Base-by-base conservation (phyloP, 2,888 invertebrate species). In the Ectemnius continuus region DNA sequence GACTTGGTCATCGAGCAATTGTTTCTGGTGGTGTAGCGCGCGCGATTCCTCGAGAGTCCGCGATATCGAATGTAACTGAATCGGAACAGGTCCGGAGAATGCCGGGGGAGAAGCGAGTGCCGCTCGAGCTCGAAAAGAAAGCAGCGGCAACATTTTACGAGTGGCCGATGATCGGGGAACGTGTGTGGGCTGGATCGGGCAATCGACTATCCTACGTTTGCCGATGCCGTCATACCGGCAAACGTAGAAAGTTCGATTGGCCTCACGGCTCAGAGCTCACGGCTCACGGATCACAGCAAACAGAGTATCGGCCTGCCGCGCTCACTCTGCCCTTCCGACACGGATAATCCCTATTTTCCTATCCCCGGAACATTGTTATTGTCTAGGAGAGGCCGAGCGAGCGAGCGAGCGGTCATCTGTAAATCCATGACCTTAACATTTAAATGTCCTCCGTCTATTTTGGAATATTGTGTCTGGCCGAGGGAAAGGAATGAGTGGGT, bases 161-260 rank as follows among this genome's bases (percentile, higher is more conserved):
- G 46, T 20, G 16, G 0, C 14, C 48, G 65, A 75, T 61, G 59
- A 71, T 66, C 16, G 47, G 59, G 20, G 48, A 67, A 63, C 66
- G 73, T 66, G 72, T 45, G 71, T 76, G 73, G 79, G 79, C 68
- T 28, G 66, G 2, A 18, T 28, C 60, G 62, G 59, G 5, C 52
- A 66, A 58, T 73, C 60, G 48, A 60, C 59, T 62, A 45, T 52
- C 46, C 52, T 48, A 46, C 45, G 56, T 14, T 16, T 14, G 16
- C 60, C 57, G 56, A 57, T 72, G 47, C 58, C 68, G 59, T 47
- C 68, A 52, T 48, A 20, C 59, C 26, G 11, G 52, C 23, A 67
- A 63, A 47, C 60, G 71, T 74, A 67, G 78, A 78, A 75, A 64
- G 69, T 62, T 46, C 47, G 58, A 58, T 60, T 56, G 64, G 62